These are phyloP conservation scores for Natrix natrix DNA, from an alignment of 2,797 vertebrate genomes.

Conservation along the genomic window DNA sequence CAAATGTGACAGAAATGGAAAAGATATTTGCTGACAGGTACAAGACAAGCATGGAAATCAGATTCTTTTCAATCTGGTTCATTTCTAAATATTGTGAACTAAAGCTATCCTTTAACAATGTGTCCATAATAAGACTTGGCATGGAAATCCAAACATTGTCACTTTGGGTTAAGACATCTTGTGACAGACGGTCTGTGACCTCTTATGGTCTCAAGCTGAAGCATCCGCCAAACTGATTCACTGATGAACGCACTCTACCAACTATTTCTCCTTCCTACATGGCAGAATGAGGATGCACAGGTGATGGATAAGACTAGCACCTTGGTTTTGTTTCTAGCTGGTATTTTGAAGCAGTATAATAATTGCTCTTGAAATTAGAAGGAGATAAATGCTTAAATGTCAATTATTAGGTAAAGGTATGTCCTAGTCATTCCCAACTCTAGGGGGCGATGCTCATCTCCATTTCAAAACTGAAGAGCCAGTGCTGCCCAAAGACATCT, in stretches of 20 bases:
- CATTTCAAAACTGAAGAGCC: too few relatives aligned
- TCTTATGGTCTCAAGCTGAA: not conserved
- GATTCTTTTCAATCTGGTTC: not conserved
- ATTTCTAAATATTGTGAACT: not conserved
- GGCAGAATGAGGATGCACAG: not conserved
- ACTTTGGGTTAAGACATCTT: not conserved
- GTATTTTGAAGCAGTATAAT: not conserved
- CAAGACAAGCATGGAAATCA: conserved; percentile 6
- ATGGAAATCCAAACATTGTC: not conserved
- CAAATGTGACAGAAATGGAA: not conserved
- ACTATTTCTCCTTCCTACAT: not conserved
- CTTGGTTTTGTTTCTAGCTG: not conserved
- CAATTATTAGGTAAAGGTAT: not conserved
- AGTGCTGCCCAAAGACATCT: too few relatives aligned
- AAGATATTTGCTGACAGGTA: not conserved
- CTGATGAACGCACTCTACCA: not conserved
- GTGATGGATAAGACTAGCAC: not conserved
- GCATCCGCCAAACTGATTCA: not conserved
- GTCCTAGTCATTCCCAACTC: too few relatives aligned
- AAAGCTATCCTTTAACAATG: not conserved
- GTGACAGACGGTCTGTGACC: not conserved
- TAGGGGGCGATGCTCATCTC: too few relatives aligned
- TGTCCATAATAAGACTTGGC: not conserved
- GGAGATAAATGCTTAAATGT: not conserved
- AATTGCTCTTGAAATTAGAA: not conserved